phyloP scores from a whole-genome alignment of 2,113 vertebrate species.

The Apteryx owenii region DNA sequence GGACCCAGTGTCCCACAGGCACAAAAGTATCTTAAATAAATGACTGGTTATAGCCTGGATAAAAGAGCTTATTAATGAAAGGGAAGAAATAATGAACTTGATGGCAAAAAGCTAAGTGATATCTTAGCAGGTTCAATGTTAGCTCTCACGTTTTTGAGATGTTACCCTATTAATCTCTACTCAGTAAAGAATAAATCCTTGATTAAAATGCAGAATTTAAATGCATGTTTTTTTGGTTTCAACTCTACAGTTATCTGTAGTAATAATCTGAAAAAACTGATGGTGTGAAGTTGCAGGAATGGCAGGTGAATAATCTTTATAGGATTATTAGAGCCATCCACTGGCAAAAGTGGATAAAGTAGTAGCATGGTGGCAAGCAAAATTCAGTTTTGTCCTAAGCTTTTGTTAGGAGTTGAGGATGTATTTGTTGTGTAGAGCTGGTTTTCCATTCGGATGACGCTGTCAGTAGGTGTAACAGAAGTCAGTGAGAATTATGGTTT shows the following conservation, averaged over 20 bases:
- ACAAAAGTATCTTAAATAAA: not conserved
- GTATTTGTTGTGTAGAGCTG: not conserved
- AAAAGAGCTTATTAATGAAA: not conserved
- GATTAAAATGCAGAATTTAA: too few relatives aligned
- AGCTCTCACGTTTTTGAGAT: not conserved
- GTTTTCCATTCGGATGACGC: not conserved
- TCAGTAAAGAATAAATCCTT: not conserved
- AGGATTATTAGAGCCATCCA: not conserved
- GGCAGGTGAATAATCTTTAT: not conserved
- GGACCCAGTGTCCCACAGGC: not conserved
- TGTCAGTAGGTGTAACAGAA: not conserved
- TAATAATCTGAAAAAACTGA: not conserved
- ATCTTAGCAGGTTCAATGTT: not conserved
- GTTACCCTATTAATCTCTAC: not conserved
- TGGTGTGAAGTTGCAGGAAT: not conserved
- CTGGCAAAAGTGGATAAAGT: not conserved
- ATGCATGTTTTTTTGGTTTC: not conserved
- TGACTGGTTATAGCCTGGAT: not conserved
- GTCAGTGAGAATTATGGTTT: not conserved
- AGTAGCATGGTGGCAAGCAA: not conserved
- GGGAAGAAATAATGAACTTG: not conserved
- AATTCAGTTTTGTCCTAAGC: not conserved
- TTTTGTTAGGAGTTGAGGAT: not conserved
- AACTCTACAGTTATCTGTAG: not conserved
- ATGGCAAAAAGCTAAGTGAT: not conserved